Base-by-base conservation (phyloP, 92 coral and sea anemone species). In the Blastomussa wellsi region DNA sequence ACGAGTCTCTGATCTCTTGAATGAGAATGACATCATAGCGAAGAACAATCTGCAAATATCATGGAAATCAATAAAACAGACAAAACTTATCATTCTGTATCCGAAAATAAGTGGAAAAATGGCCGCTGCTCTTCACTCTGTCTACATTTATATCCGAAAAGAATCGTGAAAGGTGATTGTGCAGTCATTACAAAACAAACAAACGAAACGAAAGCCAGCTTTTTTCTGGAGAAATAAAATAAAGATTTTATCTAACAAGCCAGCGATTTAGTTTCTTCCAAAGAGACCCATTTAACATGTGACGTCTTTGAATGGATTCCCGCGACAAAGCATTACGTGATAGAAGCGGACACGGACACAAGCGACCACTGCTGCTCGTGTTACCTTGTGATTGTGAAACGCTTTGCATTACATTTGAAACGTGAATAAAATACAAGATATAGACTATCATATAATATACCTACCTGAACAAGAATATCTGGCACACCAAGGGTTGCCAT, bases 21-120 rank as follows among this genome's bases (percentile, higher is more conserved):
- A 96, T 90, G 24, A 94, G 88, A 81, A 96, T 89, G 87, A 96
- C 88, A 83, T 96, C 96, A 81, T 94, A 96, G 14, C 99, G 94
- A 52, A 86, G 86, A 55, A 96, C 59, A 64, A 96, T 87, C 99
- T 96, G 83, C 62, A 83, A 72, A 29, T 4, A 36, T 9, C 12
- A 72, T 22, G 62, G 7, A 10, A 55, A 28, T 20, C 17, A 33
- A 62, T 8, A 57, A 41, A 36, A n/a, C n/a, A n/a, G 44, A 7
- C 44, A 39, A 39, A 39, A 39, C 44, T 39, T 39, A 3, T 39
- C 3, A 39, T 39, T 39, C n/a, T n/a, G n/a, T n/a, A n/a, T n/a
- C n/a, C n/a, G n/a, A n/a, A n/a, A 44, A 44, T 3, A 3, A 44
- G 5, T 44, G 49, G 49, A 44, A 8, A 44, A 44, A 8, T 44